Conservation (phyloP, 2,888 invertebrate genomes). For the Oligia fasciuncula region DNA sequence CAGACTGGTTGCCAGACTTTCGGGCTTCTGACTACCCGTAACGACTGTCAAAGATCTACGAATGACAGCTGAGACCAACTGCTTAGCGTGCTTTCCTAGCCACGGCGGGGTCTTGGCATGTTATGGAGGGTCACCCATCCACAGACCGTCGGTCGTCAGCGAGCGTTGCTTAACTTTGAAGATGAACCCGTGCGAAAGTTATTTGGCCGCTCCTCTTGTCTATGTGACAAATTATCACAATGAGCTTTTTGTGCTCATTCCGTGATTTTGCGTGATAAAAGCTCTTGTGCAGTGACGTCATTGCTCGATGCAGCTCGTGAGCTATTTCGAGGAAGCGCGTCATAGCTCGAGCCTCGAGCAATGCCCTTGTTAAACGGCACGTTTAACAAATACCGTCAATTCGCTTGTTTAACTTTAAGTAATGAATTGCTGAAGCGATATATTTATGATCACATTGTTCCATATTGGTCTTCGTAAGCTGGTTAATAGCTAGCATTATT, state of each 20-base stretch:
- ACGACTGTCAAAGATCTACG: background rate
- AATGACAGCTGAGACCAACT: background rate
- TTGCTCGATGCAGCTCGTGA: constrained; percentile 57
- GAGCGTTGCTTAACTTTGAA: background rate
- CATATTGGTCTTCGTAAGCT: constrained; percentile 38
- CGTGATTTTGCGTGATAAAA: constrained; percentile 47
- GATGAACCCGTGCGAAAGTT: background rate
- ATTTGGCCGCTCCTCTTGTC: background rate
- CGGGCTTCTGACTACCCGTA: background rate
- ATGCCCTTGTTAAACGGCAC: constrained; percentile 59
- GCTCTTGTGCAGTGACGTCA: constrained; percentile 58
- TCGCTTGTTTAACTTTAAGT: constrained; percentile 57
- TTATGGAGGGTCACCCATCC: background rate
- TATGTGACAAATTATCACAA: background rate
- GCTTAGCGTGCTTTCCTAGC: background rate
- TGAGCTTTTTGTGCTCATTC: constrained; percentile 18
- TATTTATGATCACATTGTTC: constrained; percentile 62
- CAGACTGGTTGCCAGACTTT: background rate
- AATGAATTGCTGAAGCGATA: constrained; percentile 56
- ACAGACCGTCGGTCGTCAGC: background rate
- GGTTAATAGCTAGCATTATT: constrained; percentile 17
- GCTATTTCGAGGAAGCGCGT: constrained; percentile 64
- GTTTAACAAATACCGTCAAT: constrained; percentile 58
- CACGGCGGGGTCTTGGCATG: background rate
- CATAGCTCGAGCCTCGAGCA: constrained; percentile 59